Evolutionary conservation across 2,888 invertebrate genomes (phyloP), one percentile per base, ranked within the genome.

Genomic region (Leptinotarsa rubiginosa): DNA sequence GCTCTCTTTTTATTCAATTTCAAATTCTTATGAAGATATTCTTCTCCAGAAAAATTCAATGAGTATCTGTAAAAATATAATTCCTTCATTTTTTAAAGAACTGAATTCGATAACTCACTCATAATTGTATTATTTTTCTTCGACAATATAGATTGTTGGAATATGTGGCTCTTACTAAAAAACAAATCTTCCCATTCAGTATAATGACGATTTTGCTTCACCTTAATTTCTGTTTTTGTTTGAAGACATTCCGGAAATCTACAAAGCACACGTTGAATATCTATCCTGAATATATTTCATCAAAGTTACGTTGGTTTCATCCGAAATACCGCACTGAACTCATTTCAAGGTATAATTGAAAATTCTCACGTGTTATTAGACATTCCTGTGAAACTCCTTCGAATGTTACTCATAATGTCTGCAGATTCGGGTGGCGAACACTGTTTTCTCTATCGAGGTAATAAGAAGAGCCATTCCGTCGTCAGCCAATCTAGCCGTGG

Each of bases 401-500:
- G 62, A 69, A 69, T 69, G 56, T 56, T 56, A 31, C 59, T 69
- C 71, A 67, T 70, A 73, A 72, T 75, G 68, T 77, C 52, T 67
- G 69, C 66, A 65, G 70, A 75, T 72, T 73, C 68, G 69, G 66
- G 54, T 52, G 68, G 50, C 71, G 67, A 67, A 70, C 72, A 69
- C 67, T 56, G 56, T 65, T 72, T 75, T 76, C 77, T 74, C 76
- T 72, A 72, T 74, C 70, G 71, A 76, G 74, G 77, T 75, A 79
- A 79, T 79, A 80, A 78, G 77, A 74, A 77, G 76, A 71, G 75
- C 74, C 66, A 64, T 70, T 47, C 18, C 18, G 64, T 50, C 54
- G 65, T 41, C 79, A 78, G 77, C 72, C 78, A 78, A 80, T 80
- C 78, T 79, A 77, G 70, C 73, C 77, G 75, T 77, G 80, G 77